Evolutionary conservation across 2,888 invertebrate species (phyloP).

Genomic region (Agelastica alni): DNA sequence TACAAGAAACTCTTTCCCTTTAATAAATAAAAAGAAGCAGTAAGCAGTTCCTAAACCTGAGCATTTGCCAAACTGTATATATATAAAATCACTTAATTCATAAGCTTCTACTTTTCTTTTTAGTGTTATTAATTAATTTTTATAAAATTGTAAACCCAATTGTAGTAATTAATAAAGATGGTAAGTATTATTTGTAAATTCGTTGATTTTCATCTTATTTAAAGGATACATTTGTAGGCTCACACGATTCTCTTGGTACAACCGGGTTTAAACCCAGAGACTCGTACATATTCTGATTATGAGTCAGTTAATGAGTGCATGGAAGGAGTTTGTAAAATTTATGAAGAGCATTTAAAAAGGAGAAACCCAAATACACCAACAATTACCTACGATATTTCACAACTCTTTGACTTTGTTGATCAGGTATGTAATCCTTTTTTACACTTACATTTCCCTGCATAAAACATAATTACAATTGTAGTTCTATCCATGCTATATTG

Average conservation of each 20-base stretch:
- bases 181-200: background rate
- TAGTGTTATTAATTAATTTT: too few species aligned
- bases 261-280: slow-evolving; percentile 90
- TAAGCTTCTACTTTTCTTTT: too few species aligned
- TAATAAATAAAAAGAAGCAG: background rate
- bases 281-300: slow-evolving; percentile 96
- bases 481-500: too few species aligned
- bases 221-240: slow-evolving; percentile 67
- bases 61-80: too few species aligned
- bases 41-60: too few species aligned
- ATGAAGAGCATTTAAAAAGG: slow-evolving; percentile 96
- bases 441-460: too few species aligned
- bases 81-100: too few species aligned
- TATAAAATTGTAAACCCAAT: background rate
- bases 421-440: slow-evolving; percentile 61
- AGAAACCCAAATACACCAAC: slow-evolving; percentile 94
- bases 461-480: too few species aligned
- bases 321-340: slow-evolving; percentile 99
- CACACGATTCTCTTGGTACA: slow-evolving; percentile 97
- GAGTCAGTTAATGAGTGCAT: slow-evolving; percentile 97
- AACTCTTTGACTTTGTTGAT: slow-evolving; percentile 98
- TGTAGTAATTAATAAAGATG: background rate
- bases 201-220: background rate
- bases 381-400: slow-evolving; percentile 97
- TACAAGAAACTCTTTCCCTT: background rate